A percentile compares a stretch with the other conserved stretches of the same genome.
phyloP scores from a whole-genome alignment of 1,140 invertebrate genomes.

The Pseudoatta argentina region DNA sequence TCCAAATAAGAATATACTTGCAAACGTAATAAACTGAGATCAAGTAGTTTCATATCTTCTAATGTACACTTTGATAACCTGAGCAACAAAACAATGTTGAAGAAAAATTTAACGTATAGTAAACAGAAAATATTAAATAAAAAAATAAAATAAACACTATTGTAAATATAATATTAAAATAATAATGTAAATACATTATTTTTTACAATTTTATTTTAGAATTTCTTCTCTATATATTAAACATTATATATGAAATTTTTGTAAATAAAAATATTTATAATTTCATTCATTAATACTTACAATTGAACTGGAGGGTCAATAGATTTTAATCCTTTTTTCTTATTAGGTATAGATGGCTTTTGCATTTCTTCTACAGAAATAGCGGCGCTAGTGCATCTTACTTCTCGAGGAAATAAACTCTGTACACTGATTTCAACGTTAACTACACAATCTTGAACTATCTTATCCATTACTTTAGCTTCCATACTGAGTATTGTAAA shows the following conservation, averaged over 20 bases:
- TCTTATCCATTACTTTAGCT: conserved; percentile 85
- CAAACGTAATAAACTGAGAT: conserved; percentile 88
- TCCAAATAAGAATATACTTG: conserved; percentile 91
- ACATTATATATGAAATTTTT: not conserved
- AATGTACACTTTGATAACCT: conserved; percentile 84
- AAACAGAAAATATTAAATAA: not conserved
- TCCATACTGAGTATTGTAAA: conserved; percentile 86
- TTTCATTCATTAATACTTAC: conserved; percentile 73
- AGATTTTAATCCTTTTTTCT: conserved; percentile 76
- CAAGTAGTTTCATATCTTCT: conserved; percentile 88
- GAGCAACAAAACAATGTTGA: conserved; percentile 40
- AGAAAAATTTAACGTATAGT: not conserved
- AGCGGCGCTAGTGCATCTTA: conserved; percentile 86
- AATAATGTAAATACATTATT: too few species aligned
- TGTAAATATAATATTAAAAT: not conserved
- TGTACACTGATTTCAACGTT: conserved; percentile 87
- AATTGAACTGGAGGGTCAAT: conserved; percentile 77
- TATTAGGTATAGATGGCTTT: conserved; percentile 72
- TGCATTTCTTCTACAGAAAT: conserved; percentile 86
- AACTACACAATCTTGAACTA: conserved; percentile 88
- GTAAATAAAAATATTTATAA: not conserved
- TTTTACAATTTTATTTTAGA: not conserved
- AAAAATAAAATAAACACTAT: not conserved
- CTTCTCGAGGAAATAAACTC: conserved; percentile 88
- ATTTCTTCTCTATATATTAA: not conserved